phyloP scores from a whole-genome alignment of 2,113 vertebrate species.

The Nothocercus nigrocapillus region DNA sequence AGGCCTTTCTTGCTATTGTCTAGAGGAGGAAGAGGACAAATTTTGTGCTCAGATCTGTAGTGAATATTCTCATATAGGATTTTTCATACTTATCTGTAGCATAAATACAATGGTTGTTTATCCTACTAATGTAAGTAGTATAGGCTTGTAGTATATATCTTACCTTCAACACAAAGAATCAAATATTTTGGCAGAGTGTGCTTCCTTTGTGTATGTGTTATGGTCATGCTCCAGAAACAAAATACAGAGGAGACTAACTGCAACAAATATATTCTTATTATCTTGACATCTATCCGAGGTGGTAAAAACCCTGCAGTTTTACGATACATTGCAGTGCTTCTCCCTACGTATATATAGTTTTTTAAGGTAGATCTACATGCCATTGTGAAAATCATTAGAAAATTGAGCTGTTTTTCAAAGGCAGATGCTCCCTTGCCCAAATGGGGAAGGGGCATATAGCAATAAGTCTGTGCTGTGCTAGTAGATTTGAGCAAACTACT shows the following conservation, averaged over 20 bases:
- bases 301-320: constrained; percentile 57
- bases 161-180: background rate
- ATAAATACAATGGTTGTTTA: background rate
- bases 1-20: background rate
- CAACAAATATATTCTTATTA: constrained; percentile 53
- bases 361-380: background rate
- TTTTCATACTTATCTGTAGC: background rate
- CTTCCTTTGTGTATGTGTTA: background rate
- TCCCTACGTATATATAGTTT: background rate
- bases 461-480: background rate
- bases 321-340: background rate
- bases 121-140: background rate
- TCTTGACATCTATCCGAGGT: background rate
- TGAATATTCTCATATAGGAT: background rate
- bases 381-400: constrained; percentile 45
- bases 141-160: background rate
- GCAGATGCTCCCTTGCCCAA: background rate
- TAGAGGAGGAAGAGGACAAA: background rate
- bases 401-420: background rate
- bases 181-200: background rate
- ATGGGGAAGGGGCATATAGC: background rate
- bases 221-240: background rate
- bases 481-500: background rate
- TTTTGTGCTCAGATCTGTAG: background rate
- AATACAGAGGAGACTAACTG: background rate